phyloP scores from a whole-genome alignment of 2,888 invertebrate genomes.

The Cinara cedri region DNA sequence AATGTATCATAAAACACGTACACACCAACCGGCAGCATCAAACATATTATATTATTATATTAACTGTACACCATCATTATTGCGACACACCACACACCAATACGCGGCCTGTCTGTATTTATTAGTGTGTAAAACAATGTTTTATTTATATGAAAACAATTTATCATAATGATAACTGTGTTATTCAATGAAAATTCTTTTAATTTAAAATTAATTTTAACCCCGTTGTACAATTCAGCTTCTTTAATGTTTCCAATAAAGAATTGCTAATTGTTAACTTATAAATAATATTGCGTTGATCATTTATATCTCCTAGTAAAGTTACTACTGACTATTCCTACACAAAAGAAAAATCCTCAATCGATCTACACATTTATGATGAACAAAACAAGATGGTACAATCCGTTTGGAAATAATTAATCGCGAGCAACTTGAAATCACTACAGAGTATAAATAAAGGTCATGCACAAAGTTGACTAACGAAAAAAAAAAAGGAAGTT shows the following conservation, averaged over 20 bases:
- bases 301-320: neutral
- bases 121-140: constrained; percentile 57
- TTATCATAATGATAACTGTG: constrained; percentile 56
- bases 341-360: too few relatives aligned
- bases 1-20: constrained; percentile 50
- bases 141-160: constrained; percentile 56
- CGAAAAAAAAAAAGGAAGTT: too few relatives aligned
- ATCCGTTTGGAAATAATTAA: too few relatives aligned
- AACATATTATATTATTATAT: neutral
- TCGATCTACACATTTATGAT: too few relatives aligned
- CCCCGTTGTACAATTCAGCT: constrained; percentile 56
- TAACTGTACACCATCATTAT: constrained; percentile 16
- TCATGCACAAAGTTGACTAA: too few relatives aligned
- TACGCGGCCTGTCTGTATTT: constrained; percentile 56
- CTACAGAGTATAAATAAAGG: too few relatives aligned
- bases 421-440: too few relatives aligned
- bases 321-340: too few relatives aligned
- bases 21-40: constrained; percentile 35
- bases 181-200: constrained; percentile 49
- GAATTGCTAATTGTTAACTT: constrained; percentile 56
- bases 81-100: constrained; percentile 42
- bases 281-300: neutral
- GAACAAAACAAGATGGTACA: too few relatives aligned
- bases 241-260: constrained; percentile 57
- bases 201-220: constrained; percentile 56